Evolutionary conservation across 2,888 invertebrate species (phyloP).

Genomic region (Bedellia somnulentella): DNA sequence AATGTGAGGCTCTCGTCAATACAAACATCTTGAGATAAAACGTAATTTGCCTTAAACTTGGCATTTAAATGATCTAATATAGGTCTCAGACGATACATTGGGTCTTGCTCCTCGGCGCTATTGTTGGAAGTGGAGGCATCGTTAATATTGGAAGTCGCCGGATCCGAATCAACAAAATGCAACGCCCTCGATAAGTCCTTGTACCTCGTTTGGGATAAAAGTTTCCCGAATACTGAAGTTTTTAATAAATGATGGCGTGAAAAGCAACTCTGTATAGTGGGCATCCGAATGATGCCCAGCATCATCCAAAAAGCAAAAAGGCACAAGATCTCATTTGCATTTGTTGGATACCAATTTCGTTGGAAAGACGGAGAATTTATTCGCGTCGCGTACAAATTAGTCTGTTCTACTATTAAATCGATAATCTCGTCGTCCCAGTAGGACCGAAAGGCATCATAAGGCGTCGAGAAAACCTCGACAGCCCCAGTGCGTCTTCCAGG

Average conservation of each 20-base stretch:
- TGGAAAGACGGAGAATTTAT: not conserved
- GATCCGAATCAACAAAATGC: not conserved
- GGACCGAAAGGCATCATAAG: slow-evolving; percentile 2
- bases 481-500: slow-evolving; percentile 9
- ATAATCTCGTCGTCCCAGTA: not conserved
- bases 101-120: not conserved
- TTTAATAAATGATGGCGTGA: not conserved
- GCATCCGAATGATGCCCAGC: slow-evolving; percentile 2
- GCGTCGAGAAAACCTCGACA: not conserved
- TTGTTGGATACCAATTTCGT: slow-evolving; percentile 1
- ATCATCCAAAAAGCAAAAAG: slow-evolving; percentile 5
- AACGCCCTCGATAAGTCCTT: not conserved
- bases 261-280: slow-evolving; percentile 2
- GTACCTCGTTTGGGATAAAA: not conserved
- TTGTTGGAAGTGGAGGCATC: too few relatives aligned
- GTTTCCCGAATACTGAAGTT: not conserved
- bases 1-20: slow-evolving; percentile 4
- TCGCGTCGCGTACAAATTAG: not conserved
- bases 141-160: not conserved
- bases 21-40: not conserved
- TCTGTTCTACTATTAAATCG: not conserved
- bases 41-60: slow-evolving; percentile 2
- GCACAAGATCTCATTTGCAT: not conserved
- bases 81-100: not conserved
- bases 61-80: slow-evolving; percentile 1